phyloP scores from a whole-genome alignment of 2,888 invertebrate species.

The Heteropelma amictum region DNA sequence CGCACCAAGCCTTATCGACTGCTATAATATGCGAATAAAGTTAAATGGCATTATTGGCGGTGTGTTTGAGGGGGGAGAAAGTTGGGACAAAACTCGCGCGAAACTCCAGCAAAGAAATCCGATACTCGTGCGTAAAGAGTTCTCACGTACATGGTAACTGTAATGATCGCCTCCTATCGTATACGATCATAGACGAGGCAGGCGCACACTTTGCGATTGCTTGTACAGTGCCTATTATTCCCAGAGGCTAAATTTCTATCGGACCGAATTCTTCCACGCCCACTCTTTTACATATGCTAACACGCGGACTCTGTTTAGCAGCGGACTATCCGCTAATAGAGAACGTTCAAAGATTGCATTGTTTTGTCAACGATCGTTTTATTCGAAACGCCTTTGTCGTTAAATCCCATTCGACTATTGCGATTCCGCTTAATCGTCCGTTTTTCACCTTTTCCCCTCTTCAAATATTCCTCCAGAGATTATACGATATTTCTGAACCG shows the following conservation, averaged over 20 bases:
- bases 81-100: conserved; percentile 10
- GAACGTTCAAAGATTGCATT: conserved; percentile 35
- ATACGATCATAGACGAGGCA: conserved; percentile 31
- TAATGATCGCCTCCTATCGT: conserved; percentile 47
- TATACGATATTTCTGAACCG: neutral
- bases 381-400: neutral
- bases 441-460: neutral
- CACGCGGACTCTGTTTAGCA: conserved; percentile 11
- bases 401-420: neutral
- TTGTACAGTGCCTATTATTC: conserved; percentile 29
- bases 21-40: conserved; percentile 50
- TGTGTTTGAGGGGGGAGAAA: no score
- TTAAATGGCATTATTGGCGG: conserved; percentile 46
- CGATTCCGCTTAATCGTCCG: neutral
- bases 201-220: conserved; percentile 25
- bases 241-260: conserved; percentile 33
- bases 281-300: conserved; percentile 5
- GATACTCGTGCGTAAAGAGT: conserved; percentile 49
- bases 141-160: conserved; percentile 31
- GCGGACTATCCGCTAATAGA: conserved; percentile 28
- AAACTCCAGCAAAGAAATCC: conserved; percentile 38
- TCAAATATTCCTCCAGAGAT: neutral
- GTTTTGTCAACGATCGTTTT: conserved; percentile 29
- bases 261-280: neutral
- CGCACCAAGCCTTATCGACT: conserved; percentile 29